A percentile compares a stretch with the other conserved stretches of the same genome.
Conservation (phyloP, 1,140 invertebrate genomes). For the Charaxes varanes region DNA sequence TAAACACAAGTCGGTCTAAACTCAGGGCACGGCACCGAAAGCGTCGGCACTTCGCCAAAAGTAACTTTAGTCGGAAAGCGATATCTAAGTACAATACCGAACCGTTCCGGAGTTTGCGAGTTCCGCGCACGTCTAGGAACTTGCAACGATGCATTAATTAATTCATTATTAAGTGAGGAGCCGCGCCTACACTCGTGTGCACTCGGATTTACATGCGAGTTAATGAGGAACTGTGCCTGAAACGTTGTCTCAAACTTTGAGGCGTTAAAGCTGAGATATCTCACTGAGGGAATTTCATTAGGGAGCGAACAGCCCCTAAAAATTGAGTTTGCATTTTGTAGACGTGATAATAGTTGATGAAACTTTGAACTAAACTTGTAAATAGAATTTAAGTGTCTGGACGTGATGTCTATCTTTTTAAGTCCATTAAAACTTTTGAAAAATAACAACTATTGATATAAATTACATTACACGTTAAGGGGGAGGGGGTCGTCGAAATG, state of each 20-base stretch:
- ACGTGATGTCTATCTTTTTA: no score
- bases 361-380: no score
- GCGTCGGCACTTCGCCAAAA: constrained; percentile 16
- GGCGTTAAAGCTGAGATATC: constrained; percentile 16
- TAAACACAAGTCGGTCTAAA: constrained; percentile 9
- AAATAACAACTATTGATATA: no score
- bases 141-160: constrained; percentile 44
- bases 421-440: no score
- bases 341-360: no score
- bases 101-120: constrained; percentile 10
- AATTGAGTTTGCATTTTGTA: no score
- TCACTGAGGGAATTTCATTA: constrained; percentile 20
- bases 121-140: constrained; percentile 24
- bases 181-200: constrained; percentile 12
- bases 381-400: no score
- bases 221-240: constrained; percentile 22
- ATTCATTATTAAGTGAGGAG: constrained; percentile 41
- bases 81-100: constrained; percentile 8
- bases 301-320: no score
- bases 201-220: constrained; percentile 24
- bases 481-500: no score
- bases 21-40: constrained; percentile 9
- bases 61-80: constrained; percentile 18
- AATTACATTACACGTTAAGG: no score
- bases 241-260: constrained; percentile 14